These are phyloP conservation scores for Mandrillus leucophaeus DNA, from an alignment of 2,113 vertebrate species.

Conservation along the genomic window DNA sequence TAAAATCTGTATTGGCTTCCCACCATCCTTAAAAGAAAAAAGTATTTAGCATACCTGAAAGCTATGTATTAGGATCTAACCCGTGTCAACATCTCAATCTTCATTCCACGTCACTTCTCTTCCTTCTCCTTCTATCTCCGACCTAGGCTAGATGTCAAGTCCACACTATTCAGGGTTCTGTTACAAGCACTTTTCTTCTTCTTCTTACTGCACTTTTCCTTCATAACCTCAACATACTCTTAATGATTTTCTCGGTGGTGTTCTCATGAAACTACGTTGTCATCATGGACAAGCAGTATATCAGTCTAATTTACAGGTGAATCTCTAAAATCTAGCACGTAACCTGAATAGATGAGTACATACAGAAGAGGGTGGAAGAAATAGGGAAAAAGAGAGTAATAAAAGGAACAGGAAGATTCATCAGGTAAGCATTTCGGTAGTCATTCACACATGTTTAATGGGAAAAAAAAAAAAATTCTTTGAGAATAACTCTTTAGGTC, in stretches of 20 bases:
- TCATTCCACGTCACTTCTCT: neutral
- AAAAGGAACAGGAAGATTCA: neutral
- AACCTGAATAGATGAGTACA: neutral
- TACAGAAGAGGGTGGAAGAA: neutral
- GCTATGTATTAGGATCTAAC: neutral
- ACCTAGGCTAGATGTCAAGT: neutral
- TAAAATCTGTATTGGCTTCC: neutral
- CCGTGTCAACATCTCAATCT: neutral
- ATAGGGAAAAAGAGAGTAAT: neutral
- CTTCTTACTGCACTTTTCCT: neutral
- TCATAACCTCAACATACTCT: neutral
- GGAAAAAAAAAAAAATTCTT: neutral
- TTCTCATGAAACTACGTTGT: neutral
- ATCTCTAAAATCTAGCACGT: neutral
- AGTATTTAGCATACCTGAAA: neutral
- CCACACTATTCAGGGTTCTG: neutral
- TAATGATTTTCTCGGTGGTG: neutral
- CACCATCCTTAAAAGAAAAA: neutral
- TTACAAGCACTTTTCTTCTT: neutral
- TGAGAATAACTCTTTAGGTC: neutral
- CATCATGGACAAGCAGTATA: neutral
- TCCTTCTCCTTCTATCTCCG: neutral
- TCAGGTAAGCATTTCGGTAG: neutral
- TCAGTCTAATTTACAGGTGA: neutral
- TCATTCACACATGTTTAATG: neutral